phyloP scores from a whole-genome alignment of 2,888 invertebrate genomes.

The Drosophila fungiperda region DNA sequence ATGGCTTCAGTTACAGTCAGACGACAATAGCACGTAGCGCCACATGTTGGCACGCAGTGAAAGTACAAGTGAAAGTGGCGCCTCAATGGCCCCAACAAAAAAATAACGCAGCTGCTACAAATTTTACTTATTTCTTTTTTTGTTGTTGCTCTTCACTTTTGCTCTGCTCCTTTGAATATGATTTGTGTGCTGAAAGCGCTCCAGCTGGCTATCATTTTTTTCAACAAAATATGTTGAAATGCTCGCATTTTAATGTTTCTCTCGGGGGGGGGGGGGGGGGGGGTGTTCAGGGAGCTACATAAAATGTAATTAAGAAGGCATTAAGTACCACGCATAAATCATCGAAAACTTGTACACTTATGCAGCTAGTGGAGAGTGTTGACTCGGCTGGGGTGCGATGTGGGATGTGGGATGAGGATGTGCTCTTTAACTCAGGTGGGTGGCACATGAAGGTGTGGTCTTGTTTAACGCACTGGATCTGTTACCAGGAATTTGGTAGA shows the following conservation, averaged over 20 bases:
- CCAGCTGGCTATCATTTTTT: conserved; percentile 41
- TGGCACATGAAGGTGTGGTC: conserved; percentile 1
- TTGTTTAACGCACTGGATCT: conserved; percentile 4
- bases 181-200: conserved; percentile 59
- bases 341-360: conserved; percentile 63
- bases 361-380: not conserved
- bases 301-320: conserved; percentile 81
- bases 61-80: conserved; percentile 74
- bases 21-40: conserved; percentile 57
- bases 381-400: not conserved
- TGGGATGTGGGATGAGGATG: not conserved
- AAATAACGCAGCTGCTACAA: conserved; percentile 64
- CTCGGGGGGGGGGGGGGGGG: not conserved
- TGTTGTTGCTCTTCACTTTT: conserved; percentile 8
- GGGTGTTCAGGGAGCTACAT: conserved; percentile 47
- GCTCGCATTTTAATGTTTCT: conserved; percentile 14
- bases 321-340: conserved; percentile 79
- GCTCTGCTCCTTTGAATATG: conserved; percentile 56
- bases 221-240: conserved; percentile 43
- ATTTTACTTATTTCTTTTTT: conserved; percentile 48
- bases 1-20: conserved; percentile 45
- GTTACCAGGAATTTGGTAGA: conserved; percentile 2
- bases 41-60: conserved; percentile 64
- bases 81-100: conserved; percentile 21
- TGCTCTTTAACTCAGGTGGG: conserved; percentile 46